Conservation (phyloP, 2,888 invertebrate species). For the Celastrina argiolus region DNA sequence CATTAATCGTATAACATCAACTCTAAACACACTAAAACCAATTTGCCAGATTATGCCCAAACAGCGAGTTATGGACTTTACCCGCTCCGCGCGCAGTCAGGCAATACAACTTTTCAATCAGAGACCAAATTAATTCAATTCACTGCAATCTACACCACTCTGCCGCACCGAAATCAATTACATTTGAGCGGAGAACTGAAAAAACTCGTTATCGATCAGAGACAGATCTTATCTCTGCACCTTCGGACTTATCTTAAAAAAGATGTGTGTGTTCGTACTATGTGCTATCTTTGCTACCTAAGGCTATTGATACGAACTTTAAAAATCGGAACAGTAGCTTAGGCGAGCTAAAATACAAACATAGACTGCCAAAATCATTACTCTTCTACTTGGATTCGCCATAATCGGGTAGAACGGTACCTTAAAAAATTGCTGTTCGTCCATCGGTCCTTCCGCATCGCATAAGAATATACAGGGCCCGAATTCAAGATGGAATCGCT, state of each 20-base stretch:
- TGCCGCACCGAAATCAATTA: conserved; percentile 49
- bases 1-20: background rate
- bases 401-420: no score
- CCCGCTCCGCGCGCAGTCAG: background rate
- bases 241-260: conserved; percentile 28
- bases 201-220: conserved; percentile 41
- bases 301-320: no score
- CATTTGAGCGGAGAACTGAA: conserved; percentile 44
- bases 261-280: conserved; percentile 28
- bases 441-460: no score
- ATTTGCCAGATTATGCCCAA: conserved; percentile 25
- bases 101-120: conserved; percentile 53
- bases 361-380: no score
- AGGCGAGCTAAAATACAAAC: no score
- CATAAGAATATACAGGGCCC: no score
- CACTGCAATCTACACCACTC: conserved; percentile 49
- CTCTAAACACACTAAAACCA: conserved; percentile 14
- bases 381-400: no score
- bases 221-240: conserved; percentile 29
- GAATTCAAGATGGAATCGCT: no score
- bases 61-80: background rate
- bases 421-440: no score
- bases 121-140: conserved; percentile 53
- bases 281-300: no score
- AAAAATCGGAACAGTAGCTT: conserved; percentile 49